phyloP scores from a whole-genome alignment of 2,797 vertebrate genomes.

The Eulemur coronatus region DNA sequence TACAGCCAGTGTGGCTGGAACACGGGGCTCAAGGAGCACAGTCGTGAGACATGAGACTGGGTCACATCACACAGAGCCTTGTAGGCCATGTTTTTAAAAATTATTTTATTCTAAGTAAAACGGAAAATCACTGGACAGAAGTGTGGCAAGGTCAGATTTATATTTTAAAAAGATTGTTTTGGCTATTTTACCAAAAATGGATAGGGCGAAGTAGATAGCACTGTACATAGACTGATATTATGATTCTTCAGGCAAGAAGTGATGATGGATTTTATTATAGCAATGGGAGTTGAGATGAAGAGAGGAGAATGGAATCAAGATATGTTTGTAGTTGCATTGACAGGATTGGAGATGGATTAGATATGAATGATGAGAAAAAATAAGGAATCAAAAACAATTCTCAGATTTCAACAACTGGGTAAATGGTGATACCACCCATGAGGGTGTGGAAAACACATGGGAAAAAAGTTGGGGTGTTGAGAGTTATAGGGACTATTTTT shows the following conservation, averaged over 20 bases:
- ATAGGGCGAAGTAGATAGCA: neutral
- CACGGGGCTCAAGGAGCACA: neutral
- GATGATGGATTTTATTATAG: neutral
- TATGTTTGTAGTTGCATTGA: neutral
- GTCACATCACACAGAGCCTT: neutral
- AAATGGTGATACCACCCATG: neutral
- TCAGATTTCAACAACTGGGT: neutral
- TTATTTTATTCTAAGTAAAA: neutral
- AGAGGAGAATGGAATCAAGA: neutral
- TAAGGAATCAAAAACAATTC: neutral
- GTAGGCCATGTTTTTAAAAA: neutral
- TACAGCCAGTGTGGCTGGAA: neutral
- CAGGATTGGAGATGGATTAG: neutral
- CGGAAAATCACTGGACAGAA: neutral
- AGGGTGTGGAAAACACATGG: neutral
- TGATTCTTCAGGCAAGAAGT: neutral
- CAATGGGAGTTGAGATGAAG: neutral
- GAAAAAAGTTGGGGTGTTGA: neutral
- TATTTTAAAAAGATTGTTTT: neutral
- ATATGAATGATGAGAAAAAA: neutral
- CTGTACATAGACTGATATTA: neutral
- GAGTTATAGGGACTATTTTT: neutral
- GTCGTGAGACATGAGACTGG: rapidly evolving
- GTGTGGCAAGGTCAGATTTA: neutral
- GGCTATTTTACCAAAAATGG: neutral